Evolutionary conservation across 2,888 invertebrate species (phyloP).

Genomic region (Sepioteuthis lessoniana): DNA sequence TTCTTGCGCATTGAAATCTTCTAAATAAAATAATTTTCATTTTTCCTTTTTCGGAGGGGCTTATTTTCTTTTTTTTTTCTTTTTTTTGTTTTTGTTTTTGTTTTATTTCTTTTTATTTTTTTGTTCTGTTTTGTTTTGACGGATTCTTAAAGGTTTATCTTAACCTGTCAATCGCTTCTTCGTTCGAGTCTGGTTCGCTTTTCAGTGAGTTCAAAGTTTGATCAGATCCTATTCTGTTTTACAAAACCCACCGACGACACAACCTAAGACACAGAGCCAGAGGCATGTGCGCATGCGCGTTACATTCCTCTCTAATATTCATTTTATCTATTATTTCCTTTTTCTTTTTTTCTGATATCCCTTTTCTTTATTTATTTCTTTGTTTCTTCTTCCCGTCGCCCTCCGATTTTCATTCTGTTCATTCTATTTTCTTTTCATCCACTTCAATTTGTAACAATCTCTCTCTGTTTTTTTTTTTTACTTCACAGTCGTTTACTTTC

Average conservation of each 20-base stretch:
- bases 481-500: no score
- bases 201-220: not conserved
- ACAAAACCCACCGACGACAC: not conserved
- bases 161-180: not conserved
- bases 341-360: not conserved
- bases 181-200: not conserved
- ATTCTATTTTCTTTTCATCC: no score
- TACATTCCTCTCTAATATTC: not conserved
- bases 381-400: not conserved
- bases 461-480: no score
- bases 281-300: not conserved
- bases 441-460: no score
- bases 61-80: not conserved
- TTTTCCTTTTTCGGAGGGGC: no score
- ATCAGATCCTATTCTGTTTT: not conserved
- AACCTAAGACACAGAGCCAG: not conserved
- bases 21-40: not conserved
- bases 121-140: not conserved
- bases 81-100: not conserved
- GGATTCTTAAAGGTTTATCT: not conserved
- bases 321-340: not conserved
- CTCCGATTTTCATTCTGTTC: not conserved
- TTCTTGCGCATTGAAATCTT: not conserved
- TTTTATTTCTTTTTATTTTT: not conserved
- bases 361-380: not conserved